phyloP scores from a whole-genome alignment of 2,888 invertebrate species.

The Schizotus pectinicornis region DNA sequence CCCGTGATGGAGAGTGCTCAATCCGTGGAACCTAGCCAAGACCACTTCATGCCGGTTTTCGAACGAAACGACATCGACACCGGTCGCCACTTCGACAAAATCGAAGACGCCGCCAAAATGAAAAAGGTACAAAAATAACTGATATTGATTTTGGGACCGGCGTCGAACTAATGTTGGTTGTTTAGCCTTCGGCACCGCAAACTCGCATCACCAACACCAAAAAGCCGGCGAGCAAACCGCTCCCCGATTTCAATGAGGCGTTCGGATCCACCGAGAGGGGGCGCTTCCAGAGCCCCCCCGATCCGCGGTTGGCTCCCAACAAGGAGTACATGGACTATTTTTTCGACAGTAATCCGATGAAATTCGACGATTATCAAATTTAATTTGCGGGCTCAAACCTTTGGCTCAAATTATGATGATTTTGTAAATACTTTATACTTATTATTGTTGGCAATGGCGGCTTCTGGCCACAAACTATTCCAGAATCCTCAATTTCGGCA shows the following conservation, averaged over 20 bases:
- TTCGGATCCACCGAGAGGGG: slow-evolving; percentile 87
- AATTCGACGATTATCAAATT: slow-evolving; percentile 52
- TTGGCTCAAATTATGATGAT: slow-evolving; percentile 8
- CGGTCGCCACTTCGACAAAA: slow-evolving; percentile 30
- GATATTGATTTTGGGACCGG: not conserved
- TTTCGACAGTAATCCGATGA: slow-evolving; percentile 42
- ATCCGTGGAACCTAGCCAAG: not conserved
- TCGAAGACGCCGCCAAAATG: slow-evolving; percentile 43
- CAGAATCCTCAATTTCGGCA: slow-evolving; percentile 1
- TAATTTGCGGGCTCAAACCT: slow-evolving; percentile 21
- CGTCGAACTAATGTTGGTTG: slow-evolving; percentile 1
- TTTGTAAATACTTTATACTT: slow-evolving; percentile 4
- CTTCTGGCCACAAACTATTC: not conserved
- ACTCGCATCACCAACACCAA: slow-evolving; percentile 27
- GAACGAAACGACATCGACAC: slow-evolving; percentile 28
- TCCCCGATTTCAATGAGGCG: slow-evolving; percentile 84
- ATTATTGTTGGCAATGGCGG: not conserved
- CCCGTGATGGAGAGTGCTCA: not conserved
- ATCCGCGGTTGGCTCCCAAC: slow-evolving; percentile 48
- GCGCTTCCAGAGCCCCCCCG: slow-evolving; percentile 66
- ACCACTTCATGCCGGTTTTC: slow-evolving; percentile 36
- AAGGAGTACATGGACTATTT: slow-evolving; percentile 52
- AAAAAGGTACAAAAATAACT: slow-evolving; percentile 42
- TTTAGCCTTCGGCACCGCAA: slow-evolving; percentile 28
- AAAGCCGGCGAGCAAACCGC: slow-evolving; percentile 58